These are phyloP conservation scores for Cerceris ruficornis DNA, from an alignment of 2,888 invertebrate genomes.

Conservation along the genomic window DNA sequence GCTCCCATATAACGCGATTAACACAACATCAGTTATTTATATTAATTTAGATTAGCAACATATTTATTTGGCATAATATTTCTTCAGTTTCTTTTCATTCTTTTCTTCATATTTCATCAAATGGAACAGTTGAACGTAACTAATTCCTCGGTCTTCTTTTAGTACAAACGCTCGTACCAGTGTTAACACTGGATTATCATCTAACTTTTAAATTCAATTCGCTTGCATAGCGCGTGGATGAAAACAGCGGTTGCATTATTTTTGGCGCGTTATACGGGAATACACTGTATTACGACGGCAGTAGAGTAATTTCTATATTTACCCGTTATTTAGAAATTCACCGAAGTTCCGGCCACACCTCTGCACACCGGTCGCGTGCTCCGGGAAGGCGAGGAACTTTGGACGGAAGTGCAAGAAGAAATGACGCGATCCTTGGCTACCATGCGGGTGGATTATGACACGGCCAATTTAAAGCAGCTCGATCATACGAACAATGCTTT, in stretches of 20 bases:
- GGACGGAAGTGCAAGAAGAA: constrained; percentile 99
- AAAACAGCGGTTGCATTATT: too few relatives aligned
- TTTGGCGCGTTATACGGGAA: neutral
- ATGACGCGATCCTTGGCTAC: constrained; percentile 99
- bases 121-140: too few relatives aligned
- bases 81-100: constrained; percentile 3
- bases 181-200: too few relatives aligned
- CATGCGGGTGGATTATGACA: constrained; percentile 99
- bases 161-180: too few relatives aligned
- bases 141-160: too few relatives aligned
- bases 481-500: constrained; percentile 96
- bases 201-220: too few relatives aligned
- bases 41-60: too few relatives aligned
- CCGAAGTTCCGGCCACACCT: constrained; percentile 96
- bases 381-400: constrained; percentile 94
- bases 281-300: neutral
- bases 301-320: constrained; percentile 1
- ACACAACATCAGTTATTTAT: too few relatives aligned
- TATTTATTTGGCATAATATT: too few relatives aligned
- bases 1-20: too few relatives aligned
- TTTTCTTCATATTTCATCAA: too few relatives aligned
- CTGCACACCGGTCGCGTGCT: constrained; percentile 94
- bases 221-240: too few relatives aligned
- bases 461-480: constrained; percentile 92
- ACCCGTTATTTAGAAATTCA: constrained; percentile 84